A percentile compares a stretch with the other conserved stretches of the same genome.
Conservation (phyloP, 2,888 invertebrate genomes). For the Sphaeridia pumilis region DNA sequence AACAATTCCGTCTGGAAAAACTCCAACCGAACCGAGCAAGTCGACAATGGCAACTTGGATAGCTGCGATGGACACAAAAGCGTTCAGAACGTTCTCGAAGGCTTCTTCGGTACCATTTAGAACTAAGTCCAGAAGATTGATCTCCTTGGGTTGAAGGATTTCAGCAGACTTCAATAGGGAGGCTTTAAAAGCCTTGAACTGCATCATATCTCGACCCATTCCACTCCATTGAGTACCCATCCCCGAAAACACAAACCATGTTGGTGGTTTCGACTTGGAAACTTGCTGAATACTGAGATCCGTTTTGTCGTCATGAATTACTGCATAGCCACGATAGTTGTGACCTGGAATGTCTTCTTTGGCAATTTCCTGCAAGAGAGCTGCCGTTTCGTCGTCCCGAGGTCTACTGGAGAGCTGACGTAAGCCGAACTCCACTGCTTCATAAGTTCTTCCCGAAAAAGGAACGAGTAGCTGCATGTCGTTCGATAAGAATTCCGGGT, state of each 20-base stretch:
- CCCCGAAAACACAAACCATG: slow-evolving; percentile 94
- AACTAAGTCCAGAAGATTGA: slow-evolving; percentile 72
- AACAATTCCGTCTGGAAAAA: slow-evolving; percentile 84
- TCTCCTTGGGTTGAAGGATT: slow-evolving; percentile 60
- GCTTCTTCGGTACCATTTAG: slow-evolving; percentile 61
- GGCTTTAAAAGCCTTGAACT: slow-evolving; percentile 64
- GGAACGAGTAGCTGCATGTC: slow-evolving; percentile 50
- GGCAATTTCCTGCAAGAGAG: slow-evolving; percentile 64
- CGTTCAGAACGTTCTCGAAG: slow-evolving; percentile 75
- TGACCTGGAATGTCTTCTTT: slow-evolving; percentile 60
- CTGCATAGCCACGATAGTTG: slow-evolving; percentile 64
- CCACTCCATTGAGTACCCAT: slow-evolving; percentile 98
- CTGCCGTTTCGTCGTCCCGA: slow-evolving; percentile 58
- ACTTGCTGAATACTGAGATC: slow-evolving; percentile 34
- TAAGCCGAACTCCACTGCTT: slow-evolving; percentile 42
- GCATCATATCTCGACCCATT: slow-evolving; percentile 56
- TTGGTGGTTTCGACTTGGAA: slow-evolving; percentile 50
- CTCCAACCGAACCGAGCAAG: slow-evolving; percentile 58
- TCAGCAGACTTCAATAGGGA: slow-evolving; percentile 65
- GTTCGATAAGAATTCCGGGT: slow-evolving; percentile 18
- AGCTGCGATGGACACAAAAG: slow-evolving; percentile 88
- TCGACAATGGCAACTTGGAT: slow-evolving; percentile 95
- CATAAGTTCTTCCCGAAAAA: slow-evolving; percentile 75
- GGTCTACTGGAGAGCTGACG: slow-evolving; percentile 35
- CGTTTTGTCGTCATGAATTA: slow-evolving; percentile 48